Evolutionary conservation across 2,888 invertebrate species (phyloP).

Genomic region (Thereva unica): DNA sequence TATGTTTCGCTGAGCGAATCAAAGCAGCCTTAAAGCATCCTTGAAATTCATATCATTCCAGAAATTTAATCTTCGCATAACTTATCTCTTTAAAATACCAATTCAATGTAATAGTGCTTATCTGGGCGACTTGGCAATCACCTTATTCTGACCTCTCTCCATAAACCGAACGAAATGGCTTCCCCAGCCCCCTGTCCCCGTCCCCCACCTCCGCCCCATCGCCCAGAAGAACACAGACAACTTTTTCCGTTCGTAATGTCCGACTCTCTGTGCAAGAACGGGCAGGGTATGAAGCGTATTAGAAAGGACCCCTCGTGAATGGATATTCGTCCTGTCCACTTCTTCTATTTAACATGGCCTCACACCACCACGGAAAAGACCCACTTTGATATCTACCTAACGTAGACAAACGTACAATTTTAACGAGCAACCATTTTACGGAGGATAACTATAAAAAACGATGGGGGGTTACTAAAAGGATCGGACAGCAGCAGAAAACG

Average conservation of each 20-base stretch:
- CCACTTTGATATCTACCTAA: conserved; percentile 19
- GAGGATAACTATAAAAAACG: conserved; percentile 33
- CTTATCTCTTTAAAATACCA: conserved; percentile 37
- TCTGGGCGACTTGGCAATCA: conserved; percentile 22
- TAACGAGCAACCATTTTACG: conserved; percentile 33
- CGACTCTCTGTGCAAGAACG: conserved; percentile 25
- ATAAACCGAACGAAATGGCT: conserved; percentile 20
- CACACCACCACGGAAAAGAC: not conserved
- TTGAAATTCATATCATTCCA: no score
- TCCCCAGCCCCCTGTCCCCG: not conserved
- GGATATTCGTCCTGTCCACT: conserved; percentile 30
- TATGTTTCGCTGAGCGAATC: no score
- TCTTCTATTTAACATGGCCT: conserved; percentile 1
- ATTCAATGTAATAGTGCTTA: conserved; percentile 31
- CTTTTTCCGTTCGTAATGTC: conserved; percentile 33
- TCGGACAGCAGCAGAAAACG: conserved; percentile 22
- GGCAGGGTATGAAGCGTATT: conserved; percentile 29
- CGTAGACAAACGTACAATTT: conserved; percentile 35
- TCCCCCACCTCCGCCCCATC: not conserved
- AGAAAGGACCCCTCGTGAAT: conserved; percentile 29
- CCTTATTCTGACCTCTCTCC: conserved; percentile 11
- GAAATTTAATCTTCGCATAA: conserved; percentile 24
- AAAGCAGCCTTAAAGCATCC: no score
- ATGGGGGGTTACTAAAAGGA: conserved; percentile 6
- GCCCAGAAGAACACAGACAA: conserved; percentile 21